Conservation (phyloP, 1,140 invertebrate species). For the Zaprionus camerounensis region DNA sequence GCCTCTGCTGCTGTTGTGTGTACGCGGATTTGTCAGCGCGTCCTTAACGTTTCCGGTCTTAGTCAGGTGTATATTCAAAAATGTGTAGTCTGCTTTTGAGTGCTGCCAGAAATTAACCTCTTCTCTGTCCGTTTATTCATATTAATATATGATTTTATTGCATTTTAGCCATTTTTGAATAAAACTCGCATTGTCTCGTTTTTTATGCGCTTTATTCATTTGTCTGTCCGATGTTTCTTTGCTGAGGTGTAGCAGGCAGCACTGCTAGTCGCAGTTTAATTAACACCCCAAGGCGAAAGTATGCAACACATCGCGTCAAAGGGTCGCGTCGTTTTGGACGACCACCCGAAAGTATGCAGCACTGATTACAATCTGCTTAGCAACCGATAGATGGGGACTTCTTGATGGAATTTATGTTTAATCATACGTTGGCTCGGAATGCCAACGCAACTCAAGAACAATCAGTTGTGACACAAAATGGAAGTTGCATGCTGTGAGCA, state of each 20-base stretch:
- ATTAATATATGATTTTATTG: no score
- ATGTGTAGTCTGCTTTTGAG: not conserved
- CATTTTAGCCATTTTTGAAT: no score
- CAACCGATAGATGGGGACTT: not conserved
- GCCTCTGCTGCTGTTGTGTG: not conserved
- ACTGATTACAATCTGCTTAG: not conserved
- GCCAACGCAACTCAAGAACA: constrained; percentile 4
- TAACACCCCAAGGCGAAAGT: not conserved
- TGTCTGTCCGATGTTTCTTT: no score
- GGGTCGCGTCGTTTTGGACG: not conserved
- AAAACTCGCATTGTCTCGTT: no score
- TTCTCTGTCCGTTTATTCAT: not conserved
- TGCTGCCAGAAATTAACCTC: not conserved
- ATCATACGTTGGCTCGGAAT: not conserved
- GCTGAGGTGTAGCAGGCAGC: no score
- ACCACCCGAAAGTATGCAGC: not conserved
- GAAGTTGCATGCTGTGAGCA: constrained; percentile 43
- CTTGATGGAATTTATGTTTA: not conserved
- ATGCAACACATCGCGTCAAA: not conserved
- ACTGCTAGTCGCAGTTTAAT: not conserved
- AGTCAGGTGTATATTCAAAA: not conserved
- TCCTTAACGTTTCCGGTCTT: not conserved
- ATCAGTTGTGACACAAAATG: not conserved
- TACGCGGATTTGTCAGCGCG: not conserved
- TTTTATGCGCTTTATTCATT: no score